Percentiles rank a stretch among this genome's conserved stretches.
These are phyloP conservation scores for Luehdorfia chinensis DNA, from an alignment of 1,140 invertebrate species.

Conservation along the genomic window DNA sequence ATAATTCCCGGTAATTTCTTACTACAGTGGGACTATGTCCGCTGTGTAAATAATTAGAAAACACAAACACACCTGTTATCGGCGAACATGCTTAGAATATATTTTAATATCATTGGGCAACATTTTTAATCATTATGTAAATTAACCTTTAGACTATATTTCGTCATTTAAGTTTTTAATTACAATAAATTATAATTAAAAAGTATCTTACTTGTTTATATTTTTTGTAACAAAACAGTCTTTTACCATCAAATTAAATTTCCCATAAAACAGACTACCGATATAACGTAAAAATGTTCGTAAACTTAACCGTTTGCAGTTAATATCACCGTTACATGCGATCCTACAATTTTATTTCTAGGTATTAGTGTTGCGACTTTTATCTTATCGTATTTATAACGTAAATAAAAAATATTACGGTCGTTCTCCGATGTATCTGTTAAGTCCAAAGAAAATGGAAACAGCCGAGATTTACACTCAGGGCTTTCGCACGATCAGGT, in stretches of 20 bases:
- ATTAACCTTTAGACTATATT: no score
- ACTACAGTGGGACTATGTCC: no score
- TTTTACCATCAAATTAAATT: background rate
- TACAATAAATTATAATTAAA: no score
- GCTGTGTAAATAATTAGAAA: background rate
- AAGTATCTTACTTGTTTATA: background rate
- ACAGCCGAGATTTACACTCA: constrained; percentile 43
- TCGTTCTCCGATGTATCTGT: constrained; percentile 37
- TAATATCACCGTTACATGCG: constrained; percentile 70
- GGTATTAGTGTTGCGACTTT: constrained; percentile 57
- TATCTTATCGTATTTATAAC: constrained; percentile 64
- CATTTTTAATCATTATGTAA: no score
- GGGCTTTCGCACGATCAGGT: constrained; percentile 57
- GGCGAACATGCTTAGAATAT: background rate
- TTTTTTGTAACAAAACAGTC: background rate
- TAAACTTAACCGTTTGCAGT: constrained; percentile 58
- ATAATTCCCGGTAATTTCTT: background rate
- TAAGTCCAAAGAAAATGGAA: constrained; percentile 38
- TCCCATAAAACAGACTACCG: no score
- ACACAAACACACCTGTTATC: background rate
- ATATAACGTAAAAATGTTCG: constrained; percentile 54
- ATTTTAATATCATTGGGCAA: no score
- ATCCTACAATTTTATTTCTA: constrained; percentile 73
- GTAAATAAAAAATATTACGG: constrained; percentile 60
- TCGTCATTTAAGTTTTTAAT: no score